Base-by-base conservation (phyloP, 2,888 invertebrate genomes). In the Metacarcinus magister region DNA sequence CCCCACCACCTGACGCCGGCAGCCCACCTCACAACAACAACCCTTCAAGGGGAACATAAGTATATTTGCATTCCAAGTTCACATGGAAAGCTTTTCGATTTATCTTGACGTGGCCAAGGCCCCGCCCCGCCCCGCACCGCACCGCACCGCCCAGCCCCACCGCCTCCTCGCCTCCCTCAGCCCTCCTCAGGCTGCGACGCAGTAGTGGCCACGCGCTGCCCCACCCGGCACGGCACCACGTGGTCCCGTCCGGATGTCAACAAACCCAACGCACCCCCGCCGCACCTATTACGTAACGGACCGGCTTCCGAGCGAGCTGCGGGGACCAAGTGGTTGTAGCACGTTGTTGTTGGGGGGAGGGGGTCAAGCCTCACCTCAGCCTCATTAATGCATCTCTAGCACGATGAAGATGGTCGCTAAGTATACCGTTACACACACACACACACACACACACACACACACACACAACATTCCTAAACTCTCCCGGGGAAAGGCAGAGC, bases 181-280 rank as follows among this genome's bases (percentile, higher is more conserved):
- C 82, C 82, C 82, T 1, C 82, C 82, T n/a, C 67, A 67, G n/a
- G 67, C 82, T 82, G 23, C 82, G 82, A 82, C 82, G 82, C 82
- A 82, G 82, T 82, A 82, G 82, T 16, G 13, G 82, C 32, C 82
- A 82, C 82, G 82, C 32, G 82, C 82, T 32, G 82, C 82, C 10
- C 82, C 32, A n/a, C 67, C 82, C 82, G 32, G 32, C 32, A 8
- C 82, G 32, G 32, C 82, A 82, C 82, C 82, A 82, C 82, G 82
- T 82, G 82, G 82, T 82, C 13, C 82, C 28, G 32, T 82, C 82
- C 82, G 28, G 82, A 82, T 82, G 82, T 82, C 82, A 82, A 82
- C 82, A 82, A 82, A 82, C 82, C 32, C 82, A 32, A 28, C 32
- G 13, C 82, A 28, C 82, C 32, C 32, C 82, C 28, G 2, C 82